Conservation (phyloP, 2,113 vertebrate species). For the Heloderma charlesbogerti region DNA sequence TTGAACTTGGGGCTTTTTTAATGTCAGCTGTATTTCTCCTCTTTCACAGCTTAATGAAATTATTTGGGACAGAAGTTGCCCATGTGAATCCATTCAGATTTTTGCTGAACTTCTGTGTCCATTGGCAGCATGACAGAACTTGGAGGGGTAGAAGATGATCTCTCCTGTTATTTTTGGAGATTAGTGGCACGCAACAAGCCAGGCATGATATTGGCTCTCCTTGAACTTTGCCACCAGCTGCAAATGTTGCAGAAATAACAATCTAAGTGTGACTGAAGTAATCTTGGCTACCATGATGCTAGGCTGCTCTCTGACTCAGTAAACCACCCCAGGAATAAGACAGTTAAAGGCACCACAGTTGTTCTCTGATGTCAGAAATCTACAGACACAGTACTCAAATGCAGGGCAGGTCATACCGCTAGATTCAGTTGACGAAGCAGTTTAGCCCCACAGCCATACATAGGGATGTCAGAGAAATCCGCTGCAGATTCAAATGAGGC, state of each 20-base stretch:
- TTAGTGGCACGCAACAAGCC: background rate
- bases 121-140: background rate
- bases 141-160: background rate
- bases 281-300: background rate
- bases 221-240: background rate
- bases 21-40: conserved; percentile 1
- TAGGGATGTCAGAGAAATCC: no score
- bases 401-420: background rate
- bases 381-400: background rate
- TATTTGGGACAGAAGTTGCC: background rate
- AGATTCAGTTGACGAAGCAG: background rate
- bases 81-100: background rate
- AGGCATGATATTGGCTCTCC: conserved; percentile 3
- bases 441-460: no score
- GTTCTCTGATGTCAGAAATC: background rate
- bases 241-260: conserved; percentile 20
- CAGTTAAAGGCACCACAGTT: background rate
- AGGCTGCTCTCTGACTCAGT: background rate
- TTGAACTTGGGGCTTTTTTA: no score
- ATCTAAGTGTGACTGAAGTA: background rate
- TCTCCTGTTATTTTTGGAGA: background rate
- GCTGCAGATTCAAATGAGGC: no score
- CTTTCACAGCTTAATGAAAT: background rate
- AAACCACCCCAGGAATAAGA: background rate
- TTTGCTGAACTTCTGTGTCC: background rate